These are phyloP conservation scores for Drosophila meridionalis DNA, from an alignment of 2,888 invertebrate genomes.

Conservation along the genomic window DNA sequence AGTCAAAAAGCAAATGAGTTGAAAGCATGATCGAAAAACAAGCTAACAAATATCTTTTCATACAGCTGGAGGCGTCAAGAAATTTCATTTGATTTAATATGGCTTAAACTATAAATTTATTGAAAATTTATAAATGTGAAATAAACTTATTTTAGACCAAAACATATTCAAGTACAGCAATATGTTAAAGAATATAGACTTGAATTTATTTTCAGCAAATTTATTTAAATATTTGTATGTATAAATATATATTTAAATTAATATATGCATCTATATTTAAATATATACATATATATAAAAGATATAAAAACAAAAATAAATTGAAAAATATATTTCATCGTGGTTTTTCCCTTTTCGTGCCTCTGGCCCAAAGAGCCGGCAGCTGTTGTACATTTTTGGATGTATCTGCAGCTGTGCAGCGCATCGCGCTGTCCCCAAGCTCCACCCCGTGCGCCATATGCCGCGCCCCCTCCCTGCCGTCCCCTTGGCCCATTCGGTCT, in stretches of 20 bases:
- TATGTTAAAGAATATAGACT: neutral
- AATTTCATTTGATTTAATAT: neutral
- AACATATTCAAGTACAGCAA: neutral
- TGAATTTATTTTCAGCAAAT: neutral
- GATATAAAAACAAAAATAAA: slow-evolving; percentile 3
- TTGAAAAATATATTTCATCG: slow-evolving; percentile 28
- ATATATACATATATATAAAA: neutral
- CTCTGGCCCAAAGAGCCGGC: slow-evolving; percentile 41
- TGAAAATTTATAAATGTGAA: neutral
- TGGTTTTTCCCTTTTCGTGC: slow-evolving; percentile 16
- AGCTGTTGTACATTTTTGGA: slow-evolving; percentile 68
- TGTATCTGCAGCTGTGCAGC: slow-evolving; percentile 69
- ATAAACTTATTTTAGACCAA: neutral
- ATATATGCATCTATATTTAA: neutral
- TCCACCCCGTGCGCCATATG: neutral
- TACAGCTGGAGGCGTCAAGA: slow-evolving; percentile 13
- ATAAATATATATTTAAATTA: neutral
- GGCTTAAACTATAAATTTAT: neutral
- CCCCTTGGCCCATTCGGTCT: slow-evolving; percentile 23
- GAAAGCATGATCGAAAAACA: slow-evolving; percentile 40
- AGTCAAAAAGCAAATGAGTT: slow-evolving; percentile 43
- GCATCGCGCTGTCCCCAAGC: slow-evolving; percentile 18
- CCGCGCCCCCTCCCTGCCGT: neutral
- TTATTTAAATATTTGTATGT: neutral
- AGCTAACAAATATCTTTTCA: slow-evolving; percentile 30